Evolutionary conservation across 37 sponge, comb jelly and placozoan genomes (phyloP).

Genomic region (Spongia lamella): DNA sequence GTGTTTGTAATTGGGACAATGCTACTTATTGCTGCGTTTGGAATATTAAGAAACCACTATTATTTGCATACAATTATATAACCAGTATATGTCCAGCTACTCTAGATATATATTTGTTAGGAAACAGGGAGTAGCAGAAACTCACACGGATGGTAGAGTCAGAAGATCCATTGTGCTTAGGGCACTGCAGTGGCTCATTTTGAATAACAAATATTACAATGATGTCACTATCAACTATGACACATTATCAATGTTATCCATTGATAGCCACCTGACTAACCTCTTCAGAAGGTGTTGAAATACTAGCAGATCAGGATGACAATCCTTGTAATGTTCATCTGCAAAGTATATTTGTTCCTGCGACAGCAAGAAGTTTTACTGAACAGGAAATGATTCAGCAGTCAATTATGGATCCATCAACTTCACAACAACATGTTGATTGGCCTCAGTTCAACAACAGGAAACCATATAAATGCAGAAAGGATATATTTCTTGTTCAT

Average conservation of each 20-base stretch:
- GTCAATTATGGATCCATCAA: too few species aligned
- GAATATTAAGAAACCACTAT: too few species aligned
- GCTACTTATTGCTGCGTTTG: too few species aligned
- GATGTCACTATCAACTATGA: constrained; percentile 21
- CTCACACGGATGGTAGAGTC: constrained; percentile 37
- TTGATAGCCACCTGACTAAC: constrained; percentile 7
- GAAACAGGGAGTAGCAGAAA: background rate
- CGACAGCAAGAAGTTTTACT: too few species aligned
- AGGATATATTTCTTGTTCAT: constrained; percentile 19
- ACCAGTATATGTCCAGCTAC: too few species aligned
- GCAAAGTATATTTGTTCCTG: too few species aligned
- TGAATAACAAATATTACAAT: constrained; percentile 9
- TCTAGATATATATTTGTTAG: background rate
- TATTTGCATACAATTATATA: too few species aligned
- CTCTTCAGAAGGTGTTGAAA: background rate
- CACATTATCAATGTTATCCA: background rate
- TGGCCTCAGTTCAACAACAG: background rate
- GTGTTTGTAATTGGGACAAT: too few species aligned
- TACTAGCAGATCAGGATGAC: background rate
- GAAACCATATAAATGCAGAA: constrained; percentile 24
- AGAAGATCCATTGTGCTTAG: background rate
- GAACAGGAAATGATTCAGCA: too few species aligned
- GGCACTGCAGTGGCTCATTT: constrained; percentile 28
- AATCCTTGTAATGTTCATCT: background rate
- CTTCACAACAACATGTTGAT: too few species aligned